Evolutionary conservation across 2,113 vertebrate genomes (phyloP), one percentile per base, ranked within the genome.

Genomic region (Apistogramma diplotaenia): DNA sequence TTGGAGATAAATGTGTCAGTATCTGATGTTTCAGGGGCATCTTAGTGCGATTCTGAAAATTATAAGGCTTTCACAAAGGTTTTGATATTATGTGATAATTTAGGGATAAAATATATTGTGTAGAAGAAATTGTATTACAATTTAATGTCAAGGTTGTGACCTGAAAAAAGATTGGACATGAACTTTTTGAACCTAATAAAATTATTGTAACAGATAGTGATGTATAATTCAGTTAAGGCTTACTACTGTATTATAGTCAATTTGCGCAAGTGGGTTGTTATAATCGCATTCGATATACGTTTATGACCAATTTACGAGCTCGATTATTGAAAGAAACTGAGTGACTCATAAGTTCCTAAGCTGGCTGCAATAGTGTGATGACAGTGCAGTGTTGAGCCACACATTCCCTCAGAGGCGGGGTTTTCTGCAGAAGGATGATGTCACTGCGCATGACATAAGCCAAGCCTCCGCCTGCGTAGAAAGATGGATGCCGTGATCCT

Each of bases 311-410:
- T 82, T 81, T 54, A 78, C 8, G 18, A 67, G 19, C 53, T 6
- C 1, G 6, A 19, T 7, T 46, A 31, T 29, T 70, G 51, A 40
- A 29, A 70, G 49, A 23, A 33, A 82, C 4, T 16, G 37, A 16
- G 78, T 85, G 89, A 90, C 76, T 89, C 89, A 89, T 15, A 49
- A 27, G 43, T 92, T 87, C 85, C 73, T 86, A 89, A 81, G 84
- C 76, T 74, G 12, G 5, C 29, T 7, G 51, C 29, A 23, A 43
- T 37, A 29, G 40, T 25, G 65, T 62, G 62, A 83, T 92, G 91
- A 90, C 82, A 8, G 9, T 84, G 89, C 90, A 90, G 46, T 31
- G 78, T 56, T 76, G 72, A 49, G 23, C n/a, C 27, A 25, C 77
- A 37, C 49, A 16, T n/a, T 29, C 33, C 15, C 3, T 57, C 25